These are phyloP conservation scores for Oreotragus oreotragus DNA, from an alignment of 2,113 vertebrate genomes.

Conservation along the genomic window DNA sequence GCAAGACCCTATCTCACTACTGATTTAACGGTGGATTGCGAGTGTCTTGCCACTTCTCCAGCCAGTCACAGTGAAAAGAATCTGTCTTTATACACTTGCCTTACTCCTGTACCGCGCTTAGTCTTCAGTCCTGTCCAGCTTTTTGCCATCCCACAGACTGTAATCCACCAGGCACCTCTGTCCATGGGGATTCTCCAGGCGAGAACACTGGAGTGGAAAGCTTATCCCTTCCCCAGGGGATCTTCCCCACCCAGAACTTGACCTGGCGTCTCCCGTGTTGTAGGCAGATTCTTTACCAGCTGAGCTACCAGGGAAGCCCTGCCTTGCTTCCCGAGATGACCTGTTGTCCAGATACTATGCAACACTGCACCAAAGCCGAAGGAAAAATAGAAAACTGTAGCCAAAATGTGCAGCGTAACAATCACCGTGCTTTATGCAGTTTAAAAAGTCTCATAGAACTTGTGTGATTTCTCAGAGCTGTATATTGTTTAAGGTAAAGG, in stretches of 20 bases:
- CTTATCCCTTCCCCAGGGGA: background rate
- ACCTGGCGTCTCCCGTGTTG: rapidly evolving
- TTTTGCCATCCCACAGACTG: background rate
- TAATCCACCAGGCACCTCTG: background rate
- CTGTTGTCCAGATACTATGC: background rate
- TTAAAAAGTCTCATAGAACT: background rate
- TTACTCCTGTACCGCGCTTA: background rate
- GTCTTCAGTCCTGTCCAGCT: background rate
- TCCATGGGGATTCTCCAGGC: background rate
- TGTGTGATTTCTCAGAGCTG: background rate
- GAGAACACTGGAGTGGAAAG: background rate
- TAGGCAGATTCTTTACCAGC: background rate
- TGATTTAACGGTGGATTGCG: background rate
- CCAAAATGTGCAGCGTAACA: background rate
- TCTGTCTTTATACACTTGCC: background rate
- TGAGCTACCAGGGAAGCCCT: background rate
- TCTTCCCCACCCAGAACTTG: background rate
- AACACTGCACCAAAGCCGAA: background rate
- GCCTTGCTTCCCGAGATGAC: background rate
- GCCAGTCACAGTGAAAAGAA: background rate
- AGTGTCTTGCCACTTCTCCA: background rate
- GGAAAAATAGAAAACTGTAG: background rate
- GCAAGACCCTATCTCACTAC: background rate
- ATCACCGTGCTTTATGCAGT: background rate
- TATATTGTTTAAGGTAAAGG: background rate